Evolutionary conservation across 2,888 invertebrate species (phyloP), one percentile per base, ranked within the genome.

Genomic region (Dilophus febrilis): DNA sequence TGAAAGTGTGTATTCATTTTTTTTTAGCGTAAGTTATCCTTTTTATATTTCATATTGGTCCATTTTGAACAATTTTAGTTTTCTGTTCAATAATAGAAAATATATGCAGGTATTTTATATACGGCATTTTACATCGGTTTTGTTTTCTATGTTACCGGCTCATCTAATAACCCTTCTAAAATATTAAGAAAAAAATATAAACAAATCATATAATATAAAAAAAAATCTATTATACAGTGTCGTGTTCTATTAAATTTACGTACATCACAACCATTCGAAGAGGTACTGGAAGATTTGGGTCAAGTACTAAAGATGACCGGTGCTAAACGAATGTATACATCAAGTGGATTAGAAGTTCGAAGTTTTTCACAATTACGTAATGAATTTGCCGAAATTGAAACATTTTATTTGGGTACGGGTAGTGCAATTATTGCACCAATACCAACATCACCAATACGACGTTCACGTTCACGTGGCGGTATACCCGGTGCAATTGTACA

Each of bases 361-460:
- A 91, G 92, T 59, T 94, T 91, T 60, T 90, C 91, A 0, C 92
- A 92, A 53, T 65, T 94, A 39, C 73, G 91, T 36, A 87, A 90
- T 58, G 92, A 92, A 57, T 87, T 90, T 54, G 81, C 85, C 12
- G 87, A 88, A 52, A 79, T 87, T 40, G 88, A 90, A 57, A 87
- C 87, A 4, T 92, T 92, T 64, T 88, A 88, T 58, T 67, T 90
- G 55, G 78, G 80, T 11, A 64, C 65, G 4, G 70, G 70, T 2
- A 58, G 27, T 29, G 30, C 35, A 13, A 28, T 61, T 42, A 60
- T 59, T 10, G 61, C 59, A n/a, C 52, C 59, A 13, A 51, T 64
- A 29, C 52, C 53, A 2, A 55, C 59, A 37, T 77, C 78, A 1
- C 77, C 78, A 1, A 70, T 75, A 30, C 63, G 78, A 47, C 65